A percentile compares a stretch with the other conserved stretches of the same genome.
These are phyloP conservation scores for Paramuricea clavata DNA, from an alignment of 92 coral and sea anemone genomes.

Conservation along the genomic window DNA sequence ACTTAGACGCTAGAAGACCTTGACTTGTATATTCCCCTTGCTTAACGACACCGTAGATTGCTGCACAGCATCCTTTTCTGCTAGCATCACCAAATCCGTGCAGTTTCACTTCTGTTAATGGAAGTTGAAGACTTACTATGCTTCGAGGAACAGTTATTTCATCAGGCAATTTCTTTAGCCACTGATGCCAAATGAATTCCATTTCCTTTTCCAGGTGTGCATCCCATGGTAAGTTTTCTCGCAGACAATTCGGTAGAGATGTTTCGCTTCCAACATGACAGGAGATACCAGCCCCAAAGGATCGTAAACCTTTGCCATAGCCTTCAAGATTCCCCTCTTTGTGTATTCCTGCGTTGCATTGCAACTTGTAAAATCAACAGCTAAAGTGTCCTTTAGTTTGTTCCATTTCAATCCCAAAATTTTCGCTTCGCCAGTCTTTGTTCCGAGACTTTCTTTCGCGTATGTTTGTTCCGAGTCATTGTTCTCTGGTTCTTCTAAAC, in stretches of 20 bases:
- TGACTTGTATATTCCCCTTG: conserved; percentile 2
- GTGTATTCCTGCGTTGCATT: neutral
- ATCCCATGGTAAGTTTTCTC: conserved; percentile 7
- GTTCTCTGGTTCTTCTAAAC: conserved; percentile 34
- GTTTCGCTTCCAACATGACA: neutral
- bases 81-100: too few relatives aligned
- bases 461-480: conserved; percentile 40
- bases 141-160: neutral
- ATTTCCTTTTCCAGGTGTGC: too few relatives aligned
- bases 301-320: conserved; percentile 17
- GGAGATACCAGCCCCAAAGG: conserved; percentile 13
- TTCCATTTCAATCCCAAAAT: conserved; percentile 24
- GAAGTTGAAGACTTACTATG: neutral
- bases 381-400: conserved; percentile 20
- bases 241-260: neutral
- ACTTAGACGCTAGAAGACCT: conserved; percentile 27
- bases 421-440: conserved; percentile 5
- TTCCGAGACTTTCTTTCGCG: conserved; percentile 34
- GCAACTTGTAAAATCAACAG: conserved; percentile 12
- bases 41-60: neutral
- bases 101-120: too few relatives aligned
- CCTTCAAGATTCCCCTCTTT: neutral
- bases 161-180: neutral
- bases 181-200: too few relatives aligned
- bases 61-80: conserved; percentile 10